These are phyloP conservation scores for Henicopernis longicauda DNA, from an alignment of 2,113 vertebrate genomes.

Conservation along the genomic window DNA sequence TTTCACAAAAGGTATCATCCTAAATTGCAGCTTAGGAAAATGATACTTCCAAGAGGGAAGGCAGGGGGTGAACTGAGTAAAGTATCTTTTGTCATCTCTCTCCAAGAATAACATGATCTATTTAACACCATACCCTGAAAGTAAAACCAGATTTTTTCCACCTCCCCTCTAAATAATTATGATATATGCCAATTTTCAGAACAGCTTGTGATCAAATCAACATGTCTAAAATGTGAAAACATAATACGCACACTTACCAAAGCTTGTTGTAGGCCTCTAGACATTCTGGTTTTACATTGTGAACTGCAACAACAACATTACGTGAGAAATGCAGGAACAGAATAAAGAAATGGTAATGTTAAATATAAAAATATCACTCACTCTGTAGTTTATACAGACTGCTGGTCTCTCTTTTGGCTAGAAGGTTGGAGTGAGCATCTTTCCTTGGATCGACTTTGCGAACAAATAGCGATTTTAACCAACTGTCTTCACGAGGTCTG, in stretches of 20 bases:
- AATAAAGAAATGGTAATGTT: not conserved
- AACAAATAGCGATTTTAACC: constrained; percentile 95
- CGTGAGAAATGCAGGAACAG: not conserved
- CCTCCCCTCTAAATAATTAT: not conserved
- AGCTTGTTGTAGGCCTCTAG: constrained; percentile 95
- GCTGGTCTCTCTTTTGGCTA: constrained; percentile 93
- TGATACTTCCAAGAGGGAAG: not conserved
- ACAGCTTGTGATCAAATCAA: not conserved
- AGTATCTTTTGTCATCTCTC: not conserved
- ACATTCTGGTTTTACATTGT: constrained; percentile 97
- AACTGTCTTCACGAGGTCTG: constrained; percentile 86
- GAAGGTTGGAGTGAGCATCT: constrained; percentile 94
- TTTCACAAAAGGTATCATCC: not conserved
- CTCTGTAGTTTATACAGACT: constrained; percentile 97
- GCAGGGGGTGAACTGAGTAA: not conserved
- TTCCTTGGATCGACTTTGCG: constrained; percentile 95
- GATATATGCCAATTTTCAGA: not conserved
- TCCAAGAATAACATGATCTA: not conserved
- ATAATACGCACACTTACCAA: constrained; percentile 78
- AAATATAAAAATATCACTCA: constrained; percentile 67
- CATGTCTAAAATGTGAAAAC: not conserved
- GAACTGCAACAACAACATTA: constrained; percentile 84
- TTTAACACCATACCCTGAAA: not conserved
- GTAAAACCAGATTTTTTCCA: not conserved
- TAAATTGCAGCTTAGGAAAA: not conserved